Evolutionary conservation across 2,888 invertebrate genomes (phyloP).

Genomic region (Volucella inflata): DNA sequence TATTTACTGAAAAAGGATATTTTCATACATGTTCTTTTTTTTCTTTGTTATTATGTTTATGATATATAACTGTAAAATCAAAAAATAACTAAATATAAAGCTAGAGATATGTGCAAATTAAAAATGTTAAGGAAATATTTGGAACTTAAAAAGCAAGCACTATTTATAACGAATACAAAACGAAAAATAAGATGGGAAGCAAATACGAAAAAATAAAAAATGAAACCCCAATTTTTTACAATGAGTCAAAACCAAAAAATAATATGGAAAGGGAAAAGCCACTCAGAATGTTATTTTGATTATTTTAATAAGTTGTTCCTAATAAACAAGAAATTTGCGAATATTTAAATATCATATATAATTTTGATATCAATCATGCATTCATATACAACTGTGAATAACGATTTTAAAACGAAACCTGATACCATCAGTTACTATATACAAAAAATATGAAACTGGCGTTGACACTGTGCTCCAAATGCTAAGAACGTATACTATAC

Average conservation of each 20-base stretch:
- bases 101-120: conserved; percentile 38
- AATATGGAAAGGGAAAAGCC: conserved; percentile 3
- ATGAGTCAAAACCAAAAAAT: neutral
- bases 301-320: neutral
- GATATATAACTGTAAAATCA: conserved; percentile 32
- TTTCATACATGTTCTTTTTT: conserved; percentile 24
- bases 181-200: conserved; percentile 16
- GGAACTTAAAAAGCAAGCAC: conserved; percentile 63
- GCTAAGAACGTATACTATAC: too few relatives aligned
- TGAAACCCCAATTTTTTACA: neutral
- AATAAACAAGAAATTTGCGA: too few relatives aligned
- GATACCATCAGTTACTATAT: too few relatives aligned
- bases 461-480: too few relatives aligned
- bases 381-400: too few relatives aligned
- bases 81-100: conserved; percentile 28
- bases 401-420: too few relatives aligned
- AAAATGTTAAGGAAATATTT: conserved; percentile 33
- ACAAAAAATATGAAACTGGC: too few relatives aligned
- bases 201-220: conserved; percentile 5
- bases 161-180: conserved; percentile 62
- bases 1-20: conserved; percentile 57
- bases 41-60: conserved; percentile 48
- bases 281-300: neutral
- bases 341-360: too few relatives aligned
- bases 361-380: too few relatives aligned